Evolutionary conservation across 2,888 invertebrate genomes (phyloP), one percentile per base, ranked within the genome.

Genomic region (Drosophila kokeensis): DNA sequence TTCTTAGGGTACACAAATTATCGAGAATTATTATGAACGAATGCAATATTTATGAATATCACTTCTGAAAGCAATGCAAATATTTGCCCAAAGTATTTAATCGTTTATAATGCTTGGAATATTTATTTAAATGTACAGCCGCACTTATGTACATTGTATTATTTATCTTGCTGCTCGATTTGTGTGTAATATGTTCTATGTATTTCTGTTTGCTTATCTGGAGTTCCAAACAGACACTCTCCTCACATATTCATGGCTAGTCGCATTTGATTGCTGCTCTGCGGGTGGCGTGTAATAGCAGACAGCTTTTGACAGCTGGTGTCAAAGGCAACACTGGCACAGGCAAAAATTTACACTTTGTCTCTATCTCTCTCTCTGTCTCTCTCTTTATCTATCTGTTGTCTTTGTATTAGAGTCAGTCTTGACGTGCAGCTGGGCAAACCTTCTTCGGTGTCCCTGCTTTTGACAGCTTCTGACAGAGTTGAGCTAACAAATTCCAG

Each of bases 221-320:
- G 52, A 29, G 29, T 27, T 55, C 21, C 32, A 38, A 15, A 38
- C 11, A 38, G 24, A 36, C 0, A 13, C 7, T 10, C 11, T 58
- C 45, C 11, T 62, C 45, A 54, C 54, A 54, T 42, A 29, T 63
- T 52, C 15, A 48, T 61, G 60, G n/a, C 57, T 15, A 15, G 32
- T 24, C 34, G 53, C 24, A 36, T 38, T 32, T 55, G 34, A 27
- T 11, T 59, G 71, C 65, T 65, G 50, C 65, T 45, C 54, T 57
- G 65, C 69, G 71, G 60, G 55, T 64, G 32, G 55, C 57, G 69
- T 86, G 81, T 74, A 62, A 62, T 48, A 59, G 77, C 89, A 80
- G 83, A 86, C 75, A 86, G 87, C 78, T 83, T 78, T 52, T 83
- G 89, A 88, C 87, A 83, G 73, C 64, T 38, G 30, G n/a, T 87